Conservation (phyloP, 1,140 invertebrate species). For the Hyposmocoma kahamanoa region DNA sequence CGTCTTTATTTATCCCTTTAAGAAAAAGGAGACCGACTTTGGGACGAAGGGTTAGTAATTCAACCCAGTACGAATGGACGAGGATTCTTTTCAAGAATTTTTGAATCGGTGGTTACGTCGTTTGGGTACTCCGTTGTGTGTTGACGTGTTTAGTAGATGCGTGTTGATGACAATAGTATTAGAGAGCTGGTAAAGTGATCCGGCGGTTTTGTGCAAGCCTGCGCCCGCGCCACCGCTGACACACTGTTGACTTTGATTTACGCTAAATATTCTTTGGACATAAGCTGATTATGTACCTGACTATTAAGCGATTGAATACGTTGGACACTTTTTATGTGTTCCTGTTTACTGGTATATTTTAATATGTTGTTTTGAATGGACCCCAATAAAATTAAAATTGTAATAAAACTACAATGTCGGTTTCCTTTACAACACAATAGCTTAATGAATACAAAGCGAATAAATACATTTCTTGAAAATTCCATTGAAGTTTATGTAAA, state of each 20-base stretch:
- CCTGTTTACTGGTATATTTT: no score
- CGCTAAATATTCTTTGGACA: conserved; percentile 45
- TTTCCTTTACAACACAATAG: no score
- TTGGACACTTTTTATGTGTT: no score
- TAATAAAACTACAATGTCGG: no score
- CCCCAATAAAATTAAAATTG: no score
- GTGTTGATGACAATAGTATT: conserved; percentile 64
- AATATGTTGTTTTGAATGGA: no score
- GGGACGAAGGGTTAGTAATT: conserved; percentile 13
- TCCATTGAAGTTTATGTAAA: no score
- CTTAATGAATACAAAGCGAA: no score
- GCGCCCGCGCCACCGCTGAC: no score
- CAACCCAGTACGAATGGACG: conserved; percentile 15
- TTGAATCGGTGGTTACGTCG: conserved; percentile 15
- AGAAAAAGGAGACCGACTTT: conserved; percentile 45
- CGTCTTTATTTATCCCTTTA: conserved; percentile 63
- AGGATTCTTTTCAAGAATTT: conserved; percentile 1
- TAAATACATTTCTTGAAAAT: no score
- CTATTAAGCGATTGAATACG: no score
- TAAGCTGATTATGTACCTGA: conserved; percentile 20
- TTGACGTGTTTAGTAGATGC: conserved; percentile 47
- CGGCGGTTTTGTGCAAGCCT: conserved; percentile 58
- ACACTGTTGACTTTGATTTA: conserved; percentile 55
- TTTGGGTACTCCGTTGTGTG: conserved; percentile 13
- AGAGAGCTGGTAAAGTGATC: conserved; percentile 58